These are phyloP conservation scores for Oscheius sp. DNA, from an alignment of 2,888 invertebrate genomes.

Conservation along the genomic window DNA sequence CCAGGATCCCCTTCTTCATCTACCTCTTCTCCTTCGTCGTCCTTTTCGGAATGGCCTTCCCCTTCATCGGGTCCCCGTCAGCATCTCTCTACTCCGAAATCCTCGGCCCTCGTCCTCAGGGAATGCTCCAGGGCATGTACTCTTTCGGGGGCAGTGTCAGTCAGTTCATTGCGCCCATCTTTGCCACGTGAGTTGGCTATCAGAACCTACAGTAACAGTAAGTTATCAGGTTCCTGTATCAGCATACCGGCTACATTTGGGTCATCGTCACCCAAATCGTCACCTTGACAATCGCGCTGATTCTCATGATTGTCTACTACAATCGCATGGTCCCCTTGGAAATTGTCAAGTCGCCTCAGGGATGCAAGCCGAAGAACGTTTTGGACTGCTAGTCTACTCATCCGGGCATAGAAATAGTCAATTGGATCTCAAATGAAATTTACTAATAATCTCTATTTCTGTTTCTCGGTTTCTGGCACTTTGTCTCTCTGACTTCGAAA, in stretches of 20 bases:
- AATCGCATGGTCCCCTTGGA: slow-evolving; percentile 49
- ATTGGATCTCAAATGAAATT: too few relatives aligned
- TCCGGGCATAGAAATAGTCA: too few relatives aligned
- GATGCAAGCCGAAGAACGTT: too few relatives aligned
- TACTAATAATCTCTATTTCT: too few relatives aligned
- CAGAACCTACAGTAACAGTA: neutral
- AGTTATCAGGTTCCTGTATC: slow-evolving; percentile 49
- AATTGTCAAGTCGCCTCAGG: neutral
- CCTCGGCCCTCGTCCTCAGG: slow-evolving; percentile 53
- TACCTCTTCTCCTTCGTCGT: slow-evolving; percentile 49
- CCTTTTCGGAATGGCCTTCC: slow-evolving; percentile 53
- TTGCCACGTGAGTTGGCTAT: slow-evolving; percentile 44
- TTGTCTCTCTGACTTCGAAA: too few relatives aligned
- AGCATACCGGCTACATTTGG: slow-evolving; percentile 54
- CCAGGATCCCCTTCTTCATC: slow-evolving; percentile 46
- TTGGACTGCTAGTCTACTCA: too few relatives aligned
- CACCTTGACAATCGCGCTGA: slow-evolving; percentile 44
- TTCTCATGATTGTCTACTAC: slow-evolving; percentile 49
- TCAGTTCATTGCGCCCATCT: slow-evolving; percentile 53
- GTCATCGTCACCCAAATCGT: slow-evolving; percentile 46
- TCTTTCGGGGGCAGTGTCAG: slow-evolving; percentile 55
- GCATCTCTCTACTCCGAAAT: slow-evolving; percentile 53
- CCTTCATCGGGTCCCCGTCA: slow-evolving; percentile 50
- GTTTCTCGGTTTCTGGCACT: too few relatives aligned
- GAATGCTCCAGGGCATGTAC: slow-evolving; percentile 58